Evolutionary conservation across 2,113 vertebrate species (phyloP).

Genomic region (Oostethus manadensis): DNA sequence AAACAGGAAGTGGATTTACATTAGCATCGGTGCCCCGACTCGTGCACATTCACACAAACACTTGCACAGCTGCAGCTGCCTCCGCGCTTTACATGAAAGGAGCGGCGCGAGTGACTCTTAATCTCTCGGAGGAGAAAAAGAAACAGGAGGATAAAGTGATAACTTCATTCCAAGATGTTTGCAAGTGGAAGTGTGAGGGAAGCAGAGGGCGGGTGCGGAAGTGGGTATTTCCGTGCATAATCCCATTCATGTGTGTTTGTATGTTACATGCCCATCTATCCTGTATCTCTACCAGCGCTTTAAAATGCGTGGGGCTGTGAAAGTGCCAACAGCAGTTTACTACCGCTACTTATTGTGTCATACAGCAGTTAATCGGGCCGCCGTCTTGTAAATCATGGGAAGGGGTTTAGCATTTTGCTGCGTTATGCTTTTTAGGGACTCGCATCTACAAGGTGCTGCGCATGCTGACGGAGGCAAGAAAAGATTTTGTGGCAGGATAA

Average conservation of each 20-base stretch:
- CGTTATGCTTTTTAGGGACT: constrained; percentile 26
- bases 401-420: constrained; percentile 37
- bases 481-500: background rate
- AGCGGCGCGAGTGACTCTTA: constrained; percentile 52
- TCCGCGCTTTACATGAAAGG: constrained; percentile 60
- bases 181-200: constrained; percentile 37
- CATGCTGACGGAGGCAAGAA: constrained; percentile 36
- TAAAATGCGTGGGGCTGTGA: constrained; percentile 31
- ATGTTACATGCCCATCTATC: background rate
- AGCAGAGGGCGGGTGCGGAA: constrained; percentile 19
- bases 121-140: constrained; percentile 58
- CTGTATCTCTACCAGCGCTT: constrained; percentile 27
- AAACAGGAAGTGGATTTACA: constrained; percentile 71
- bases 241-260: constrained; percentile 14
- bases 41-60: constrained; percentile 35
- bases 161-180: constrained; percentile 65
- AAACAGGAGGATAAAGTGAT: constrained; percentile 61
- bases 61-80: constrained; percentile 64
- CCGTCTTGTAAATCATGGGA: constrained; percentile 37
- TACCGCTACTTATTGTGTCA: constrained; percentile 45
- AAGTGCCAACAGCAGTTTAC: constrained; percentile 52
- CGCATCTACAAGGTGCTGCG: constrained; percentile 19
- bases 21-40: constrained; percentile 43
- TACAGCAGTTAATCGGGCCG: constrained; percentile 50
- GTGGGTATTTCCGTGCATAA: constrained; percentile 20